phyloP scores from a whole-genome alignment of 1,140 invertebrate genomes.

The Meteorus sp. region DNA sequence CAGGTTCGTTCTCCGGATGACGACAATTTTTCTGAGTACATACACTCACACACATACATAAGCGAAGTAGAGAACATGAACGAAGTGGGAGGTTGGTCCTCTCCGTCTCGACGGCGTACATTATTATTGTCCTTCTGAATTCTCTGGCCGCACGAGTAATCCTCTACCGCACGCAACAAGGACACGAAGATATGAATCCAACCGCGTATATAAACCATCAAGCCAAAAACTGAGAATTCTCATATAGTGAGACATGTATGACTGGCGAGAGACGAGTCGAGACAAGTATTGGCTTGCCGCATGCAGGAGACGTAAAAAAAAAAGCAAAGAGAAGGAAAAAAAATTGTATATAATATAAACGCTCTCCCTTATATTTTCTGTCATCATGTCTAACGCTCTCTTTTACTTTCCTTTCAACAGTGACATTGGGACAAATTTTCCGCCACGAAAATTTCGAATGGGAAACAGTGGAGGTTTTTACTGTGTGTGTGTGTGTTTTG shows the following conservation, averaged over 20 bases:
- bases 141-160: slow-evolving; percentile 42
- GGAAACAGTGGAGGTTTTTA: slow-evolving; percentile 26
- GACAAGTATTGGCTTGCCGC: too few species aligned
- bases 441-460: slow-evolving; percentile 44
- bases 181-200: neutral
- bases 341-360: too few species aligned
- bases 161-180: slow-evolving; percentile 30
- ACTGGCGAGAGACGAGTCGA: too few species aligned
- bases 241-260: too few species aligned
- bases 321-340: too few species aligned
- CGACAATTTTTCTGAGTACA: slow-evolving; percentile 37
- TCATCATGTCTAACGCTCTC: slow-evolving; percentile 21
- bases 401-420: slow-evolving; percentile 23
- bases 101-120: too few species aligned
- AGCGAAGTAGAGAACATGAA: too few species aligned
- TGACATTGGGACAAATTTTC: slow-evolving; percentile 49
- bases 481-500: slow-evolving; percentile 5
- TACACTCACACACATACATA: slow-evolving; percentile 23
- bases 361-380: slow-evolving; percentile 20
- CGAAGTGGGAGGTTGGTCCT: too few species aligned
- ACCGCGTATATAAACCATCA: too few species aligned
- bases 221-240: too few species aligned
- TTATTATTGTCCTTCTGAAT: slow-evolving; percentile 40
- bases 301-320: too few species aligned
- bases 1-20: slow-evolving; percentile 24